Evolutionary conservation across 2,797 vertebrate genomes (phyloP).

Genomic region (Philypnodon macrostomus): DNA sequence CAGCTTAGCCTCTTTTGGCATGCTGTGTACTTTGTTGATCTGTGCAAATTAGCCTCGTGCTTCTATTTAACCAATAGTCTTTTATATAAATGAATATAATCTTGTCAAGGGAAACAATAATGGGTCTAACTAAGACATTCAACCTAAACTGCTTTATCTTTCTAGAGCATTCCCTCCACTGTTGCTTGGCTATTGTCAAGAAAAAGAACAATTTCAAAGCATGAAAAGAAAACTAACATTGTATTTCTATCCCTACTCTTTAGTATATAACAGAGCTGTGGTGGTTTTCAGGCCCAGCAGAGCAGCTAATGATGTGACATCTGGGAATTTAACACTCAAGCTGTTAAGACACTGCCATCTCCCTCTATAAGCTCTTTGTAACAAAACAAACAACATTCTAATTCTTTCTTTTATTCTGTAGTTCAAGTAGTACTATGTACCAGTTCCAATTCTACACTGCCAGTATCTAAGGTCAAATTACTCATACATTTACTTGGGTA

Average conservation of each 20-base stretch:
- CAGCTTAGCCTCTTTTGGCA: background rate
- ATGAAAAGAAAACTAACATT: background rate
- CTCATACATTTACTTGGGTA: no score
- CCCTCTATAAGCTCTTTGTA: conserved; percentile 9
- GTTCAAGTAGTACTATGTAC: no score
- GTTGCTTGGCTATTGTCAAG: background rate
- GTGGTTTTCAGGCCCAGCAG: conserved; percentile 10
- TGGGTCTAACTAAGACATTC: background rate
- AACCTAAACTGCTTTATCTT: background rate
- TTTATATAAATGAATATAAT: background rate
- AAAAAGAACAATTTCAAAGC: no score
- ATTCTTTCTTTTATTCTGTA: no score
- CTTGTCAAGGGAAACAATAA: background rate
- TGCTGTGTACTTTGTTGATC: background rate
- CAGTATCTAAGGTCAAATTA: conserved; percentile 2
- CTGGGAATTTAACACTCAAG: conserved; percentile 16
- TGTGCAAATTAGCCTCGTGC: background rate
- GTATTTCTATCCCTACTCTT: background rate
- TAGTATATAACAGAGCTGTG: background rate
- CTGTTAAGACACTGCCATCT: conserved; percentile 10
- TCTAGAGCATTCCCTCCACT: background rate
- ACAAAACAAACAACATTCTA: conserved; percentile 5
- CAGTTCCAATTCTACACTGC: no score
- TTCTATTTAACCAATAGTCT: background rate
- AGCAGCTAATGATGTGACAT: conserved; percentile 47